phyloP scores from a whole-genome alignment of 2,888 invertebrate genomes.

The Acanthosepion pharaonis region DNA sequence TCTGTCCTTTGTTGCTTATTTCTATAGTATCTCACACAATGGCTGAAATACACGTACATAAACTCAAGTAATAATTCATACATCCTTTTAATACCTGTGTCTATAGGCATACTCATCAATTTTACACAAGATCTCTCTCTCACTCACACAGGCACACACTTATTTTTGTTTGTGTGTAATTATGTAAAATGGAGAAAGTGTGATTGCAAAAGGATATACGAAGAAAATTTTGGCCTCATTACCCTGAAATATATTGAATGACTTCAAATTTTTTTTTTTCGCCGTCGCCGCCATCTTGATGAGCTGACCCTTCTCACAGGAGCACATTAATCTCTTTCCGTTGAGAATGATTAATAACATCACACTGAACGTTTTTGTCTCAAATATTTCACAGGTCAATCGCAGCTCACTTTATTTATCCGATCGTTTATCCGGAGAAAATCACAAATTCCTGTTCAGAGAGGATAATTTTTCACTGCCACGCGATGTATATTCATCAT shows the following conservation, averaged over 20 bases:
- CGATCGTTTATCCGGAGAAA: neutral
- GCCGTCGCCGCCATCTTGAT: neutral
- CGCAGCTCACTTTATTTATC: neutral
- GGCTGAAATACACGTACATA: too few species aligned
- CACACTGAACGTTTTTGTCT: neutral
- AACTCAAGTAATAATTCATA: too few species aligned
- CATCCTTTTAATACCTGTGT: too few species aligned
- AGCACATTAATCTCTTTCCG: neutral
- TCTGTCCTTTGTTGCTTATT: too few species aligned
- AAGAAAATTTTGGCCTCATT: neutral
- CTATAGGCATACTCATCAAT: too few species aligned
- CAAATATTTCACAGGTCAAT: conserved; percentile 22
- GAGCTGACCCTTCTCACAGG: neutral
- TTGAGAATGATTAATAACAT: neutral
- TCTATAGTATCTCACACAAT: too few species aligned
- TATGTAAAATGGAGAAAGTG: too few species aligned
- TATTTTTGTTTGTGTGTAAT: too few species aligned
- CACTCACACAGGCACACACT: too few species aligned
- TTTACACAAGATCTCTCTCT: too few species aligned
- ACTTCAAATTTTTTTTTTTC: neutral
- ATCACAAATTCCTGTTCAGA: neutral
- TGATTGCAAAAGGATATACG: neutral
- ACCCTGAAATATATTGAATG: neutral
- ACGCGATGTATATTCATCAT: neutral
- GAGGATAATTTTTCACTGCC: neutral